A percentile compares a stretch with the other conserved stretches of the same genome.
Evolutionary conservation across 1,140 invertebrate genomes (phyloP).

Genomic region (Oppia nitens): DNA sequence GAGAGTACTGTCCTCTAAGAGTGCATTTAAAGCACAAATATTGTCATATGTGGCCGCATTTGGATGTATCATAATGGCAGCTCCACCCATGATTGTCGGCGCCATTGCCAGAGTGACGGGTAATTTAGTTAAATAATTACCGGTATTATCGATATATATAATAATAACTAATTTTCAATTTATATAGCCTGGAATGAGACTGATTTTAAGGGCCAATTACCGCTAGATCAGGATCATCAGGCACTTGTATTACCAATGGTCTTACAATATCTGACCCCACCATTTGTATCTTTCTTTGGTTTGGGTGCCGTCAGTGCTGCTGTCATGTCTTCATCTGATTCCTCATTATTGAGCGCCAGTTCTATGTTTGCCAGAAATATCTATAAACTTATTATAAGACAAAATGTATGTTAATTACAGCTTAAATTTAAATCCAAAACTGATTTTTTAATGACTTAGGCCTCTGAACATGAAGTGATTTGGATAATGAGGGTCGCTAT

Average conservation of each 20-base stretch:
- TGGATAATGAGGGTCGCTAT: conserved; percentile 92
- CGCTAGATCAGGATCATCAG: conserved; percentile 50
- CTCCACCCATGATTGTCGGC: conserved; percentile 88
- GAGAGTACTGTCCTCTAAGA: conserved; percentile 84
- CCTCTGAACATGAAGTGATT: conserved; percentile 89
- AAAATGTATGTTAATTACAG: conserved; percentile 40
- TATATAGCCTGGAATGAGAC: conserved; percentile 78
- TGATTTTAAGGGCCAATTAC: conserved; percentile 47
- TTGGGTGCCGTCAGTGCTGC: conserved; percentile 94
- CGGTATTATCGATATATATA: conserved; percentile 3
- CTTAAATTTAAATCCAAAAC: background rate
- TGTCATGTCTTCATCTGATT: conserved; percentile 96
- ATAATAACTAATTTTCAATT: conserved; percentile 10
- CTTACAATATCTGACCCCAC: conserved; percentile 80
- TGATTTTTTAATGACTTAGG: conserved; percentile 33
- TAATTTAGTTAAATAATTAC: conserved; percentile 30
- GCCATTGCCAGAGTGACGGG: conserved; percentile 86
- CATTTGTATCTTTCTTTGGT: conserved; percentile 84
- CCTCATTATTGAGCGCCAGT: conserved; percentile 84
- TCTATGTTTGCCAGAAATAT: conserved; percentile 98
- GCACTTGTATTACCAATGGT: conserved; percentile 93
- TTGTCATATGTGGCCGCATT: conserved; percentile 90
- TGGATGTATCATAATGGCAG: conserved; percentile 88
- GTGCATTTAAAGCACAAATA: conserved; percentile 73
- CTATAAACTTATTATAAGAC: conserved; percentile 87